Percentiles rank a stretch among this genome's conserved stretches.
phyloP scores from a whole-genome alignment of 1,140 invertebrate genomes.

The Scaptodrosophila lebanonensis region DNA sequence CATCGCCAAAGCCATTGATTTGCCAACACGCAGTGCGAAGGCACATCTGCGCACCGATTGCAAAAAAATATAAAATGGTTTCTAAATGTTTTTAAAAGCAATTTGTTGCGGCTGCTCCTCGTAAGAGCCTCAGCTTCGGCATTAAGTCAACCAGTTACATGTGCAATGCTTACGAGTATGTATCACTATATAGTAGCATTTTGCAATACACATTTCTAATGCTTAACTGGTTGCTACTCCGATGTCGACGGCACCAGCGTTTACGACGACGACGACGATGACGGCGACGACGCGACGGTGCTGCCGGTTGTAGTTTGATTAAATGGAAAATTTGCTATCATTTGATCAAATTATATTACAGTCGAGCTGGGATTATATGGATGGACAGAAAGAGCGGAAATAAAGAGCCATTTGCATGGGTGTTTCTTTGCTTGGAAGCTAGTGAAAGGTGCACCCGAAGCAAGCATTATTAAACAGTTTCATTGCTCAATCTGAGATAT shows the following conservation, averaged over 20 bases:
- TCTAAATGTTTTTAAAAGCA: background rate
- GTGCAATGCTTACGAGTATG: constrained; percentile 20
- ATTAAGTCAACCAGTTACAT: constrained; percentile 10
- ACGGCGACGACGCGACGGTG: too few relatives aligned
- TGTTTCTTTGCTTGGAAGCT: constrained; percentile 5
- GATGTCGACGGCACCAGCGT: constrained; percentile 34
- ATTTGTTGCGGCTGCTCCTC: background rate
- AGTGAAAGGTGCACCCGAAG: constrained; percentile 36
- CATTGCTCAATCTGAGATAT: too few relatives aligned
- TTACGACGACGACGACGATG: too few relatives aligned
- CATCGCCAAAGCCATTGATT: background rate
- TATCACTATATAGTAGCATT: constrained; percentile 21
- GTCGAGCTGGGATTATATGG: constrained; percentile 48
- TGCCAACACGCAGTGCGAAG: constrained; percentile 20
- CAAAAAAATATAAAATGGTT: constrained; percentile 12
- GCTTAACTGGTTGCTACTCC: constrained; percentile 17
- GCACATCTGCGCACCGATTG: constrained; percentile 17
- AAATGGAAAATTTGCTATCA: constrained; percentile 68
- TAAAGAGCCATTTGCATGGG: constrained; percentile 65
- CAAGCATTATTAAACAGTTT: too few relatives aligned
- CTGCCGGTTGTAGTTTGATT: constrained; percentile 50
- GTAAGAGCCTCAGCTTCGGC: too few relatives aligned
- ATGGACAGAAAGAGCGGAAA: constrained; percentile 56
- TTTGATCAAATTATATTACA: constrained; percentile 70
- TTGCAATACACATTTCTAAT: constrained; percentile 53